phyloP scores from a whole-genome alignment of 1,140 invertebrate species.

The Rhopalosiphum padi region DNA sequence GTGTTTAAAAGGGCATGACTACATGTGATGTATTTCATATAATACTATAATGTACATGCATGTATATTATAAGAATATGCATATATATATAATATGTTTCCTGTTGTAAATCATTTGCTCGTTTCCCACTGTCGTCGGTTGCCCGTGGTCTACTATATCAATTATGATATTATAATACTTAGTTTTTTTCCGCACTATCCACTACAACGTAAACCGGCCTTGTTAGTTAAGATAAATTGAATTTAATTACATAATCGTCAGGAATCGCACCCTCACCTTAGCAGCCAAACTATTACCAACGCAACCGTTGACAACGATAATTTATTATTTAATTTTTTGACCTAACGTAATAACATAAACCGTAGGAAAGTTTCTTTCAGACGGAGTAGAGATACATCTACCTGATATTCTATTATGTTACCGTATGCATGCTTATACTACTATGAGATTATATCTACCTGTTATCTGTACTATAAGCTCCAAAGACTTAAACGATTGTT shows the following conservation, averaged over 20 bases:
- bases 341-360: background rate
- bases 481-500: background rate
- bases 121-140: constrained; percentile 16
- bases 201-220: background rate
- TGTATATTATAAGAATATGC: background rate
- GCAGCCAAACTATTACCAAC: background rate
- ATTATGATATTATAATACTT: background rate
- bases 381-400: background rate
- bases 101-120: constrained; percentile 44
- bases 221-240: background rate
- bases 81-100: background rate
- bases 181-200: background rate
- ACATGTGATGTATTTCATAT: background rate
- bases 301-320: background rate
- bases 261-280: constrained; percentile 24
- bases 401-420: background rate
- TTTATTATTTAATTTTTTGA: constrained; percentile 1
- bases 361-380: background rate
- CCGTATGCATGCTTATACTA: background rate
- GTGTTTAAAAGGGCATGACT: constrained; percentile 35
- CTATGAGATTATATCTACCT: background rate
- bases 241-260: constrained; percentile 40
- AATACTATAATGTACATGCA: background rate
- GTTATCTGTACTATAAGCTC: background rate
- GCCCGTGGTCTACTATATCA: background rate